Percentiles rank a stretch among this genome's conserved stretches.
Conservation (phyloP, 1,140 invertebrate species). For the Papilio glaucus region DNA sequence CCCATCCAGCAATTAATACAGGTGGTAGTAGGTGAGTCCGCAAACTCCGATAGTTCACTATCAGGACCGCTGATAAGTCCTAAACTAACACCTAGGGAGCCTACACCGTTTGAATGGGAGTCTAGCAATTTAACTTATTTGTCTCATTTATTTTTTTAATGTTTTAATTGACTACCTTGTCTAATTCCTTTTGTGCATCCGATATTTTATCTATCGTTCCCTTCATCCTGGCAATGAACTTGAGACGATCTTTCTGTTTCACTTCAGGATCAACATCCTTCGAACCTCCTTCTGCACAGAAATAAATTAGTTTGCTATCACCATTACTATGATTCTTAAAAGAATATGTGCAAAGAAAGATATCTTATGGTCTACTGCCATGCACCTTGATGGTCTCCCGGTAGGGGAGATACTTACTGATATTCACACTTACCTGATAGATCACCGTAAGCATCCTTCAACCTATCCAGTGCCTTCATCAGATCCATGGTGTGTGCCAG, state of each 20-base stretch:
- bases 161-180: constrained; percentile 23
- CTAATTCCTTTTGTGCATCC: constrained; percentile 43
- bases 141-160: constrained; percentile 19
- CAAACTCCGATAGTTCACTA: no score
- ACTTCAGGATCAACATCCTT: constrained; percentile 22
- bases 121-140: no score
- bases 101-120: no score
- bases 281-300: background rate
- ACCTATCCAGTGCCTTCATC: constrained; percentile 57
- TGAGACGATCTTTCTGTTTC: constrained; percentile 43
- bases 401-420: no score
- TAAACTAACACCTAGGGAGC: no score
- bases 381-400: no score
- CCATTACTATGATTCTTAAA: no score
- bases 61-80: no score
- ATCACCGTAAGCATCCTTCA: constrained; percentile 54
- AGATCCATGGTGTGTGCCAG: constrained; percentile 48
- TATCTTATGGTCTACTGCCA: no score
- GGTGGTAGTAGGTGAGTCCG: no score
- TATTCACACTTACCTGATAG: constrained; percentile 54
- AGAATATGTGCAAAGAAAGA: no score
- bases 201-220: constrained; percentile 42
- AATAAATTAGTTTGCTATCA: background rate
- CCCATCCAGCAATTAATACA: no score
- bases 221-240: constrained; percentile 45